Evolutionary conservation across 1,140 invertebrate species (phyloP), one percentile per base, ranked within the genome.

Genomic region (Laupala kohalensis): DNA sequence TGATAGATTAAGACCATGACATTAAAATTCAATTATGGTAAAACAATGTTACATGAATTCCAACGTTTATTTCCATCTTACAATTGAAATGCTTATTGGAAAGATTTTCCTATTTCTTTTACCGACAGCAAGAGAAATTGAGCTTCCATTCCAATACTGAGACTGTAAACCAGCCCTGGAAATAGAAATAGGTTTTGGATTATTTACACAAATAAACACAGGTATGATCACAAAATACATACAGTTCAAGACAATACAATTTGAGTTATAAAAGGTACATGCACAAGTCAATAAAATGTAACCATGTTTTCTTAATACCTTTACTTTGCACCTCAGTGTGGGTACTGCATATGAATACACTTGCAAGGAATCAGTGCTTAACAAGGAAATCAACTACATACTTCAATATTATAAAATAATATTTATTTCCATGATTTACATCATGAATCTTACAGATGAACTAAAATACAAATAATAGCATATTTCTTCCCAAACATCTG

Each of bases 111-210:
- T 66, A 24, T 25, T 66, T 12, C 23, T 70, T 70, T 70, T 30
- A 27, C 69, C 19, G 26, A 70, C 28, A 27, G 53, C 30, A 70
- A 70, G 27, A 70, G 69, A 70, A 30, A 30, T 70, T 53, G 63
- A 64, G 53, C 37, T 64, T 70, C 63, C 69, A 70, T 62, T 30
- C 69, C 28, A 63, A 70, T 64, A 30, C 53, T 53, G 64, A 70
- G 53, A 62, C 63, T 70, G 53, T 70, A 70, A 77, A 78, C 76
- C 77, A 78, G 77, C 74, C 77, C 77, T 78, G 77, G 74, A 78
- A 78, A 77, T 75, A 78, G 76, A 78, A 78, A 78, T 75, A 78
- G 30, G 71, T 25, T 13, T 25, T 62, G 29, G 71, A 68, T 71
- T 71, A 71, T 27, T 28, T 66, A 66, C 71, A 71, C 64, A 71